A percentile compares a stretch with the other conserved stretches of the same genome.
These are phyloP conservation scores for Tragelaphus strepsiceros DNA, from an alignment of 2,113 vertebrate genomes.

Conservation along the genomic window DNA sequence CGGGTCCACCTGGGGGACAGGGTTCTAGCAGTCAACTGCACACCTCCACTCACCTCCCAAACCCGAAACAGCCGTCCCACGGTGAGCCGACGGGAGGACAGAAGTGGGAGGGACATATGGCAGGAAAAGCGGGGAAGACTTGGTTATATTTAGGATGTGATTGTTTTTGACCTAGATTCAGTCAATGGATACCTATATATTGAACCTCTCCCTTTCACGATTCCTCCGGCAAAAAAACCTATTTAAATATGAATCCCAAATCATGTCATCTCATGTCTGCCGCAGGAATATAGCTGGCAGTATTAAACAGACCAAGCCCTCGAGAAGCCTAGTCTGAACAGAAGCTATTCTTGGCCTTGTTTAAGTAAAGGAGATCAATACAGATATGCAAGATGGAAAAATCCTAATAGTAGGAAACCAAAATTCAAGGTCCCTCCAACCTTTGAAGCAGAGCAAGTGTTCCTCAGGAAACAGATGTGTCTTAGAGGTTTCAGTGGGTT, in stretches of 20 bases:
- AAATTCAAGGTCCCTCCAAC: constrained; percentile 51
- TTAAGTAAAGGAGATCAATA: constrained; percentile 52
- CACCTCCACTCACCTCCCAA: neutral
- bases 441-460: constrained; percentile 32
- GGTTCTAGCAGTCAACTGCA: neutral
- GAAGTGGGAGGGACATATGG: neutral
- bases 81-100: neutral
- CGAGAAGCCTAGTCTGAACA: neutral
- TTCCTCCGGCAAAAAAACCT: constrained; percentile 18
- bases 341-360: constrained; percentile 56
- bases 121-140: neutral
- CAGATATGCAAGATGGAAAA: constrained; percentile 38
- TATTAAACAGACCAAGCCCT: constrained; percentile 66
- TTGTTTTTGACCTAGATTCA: constrained; percentile 13
- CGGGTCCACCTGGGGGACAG: neutral
- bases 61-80: neutral
- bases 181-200: neutral
- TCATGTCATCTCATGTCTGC: constrained; percentile 21
- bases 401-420: constrained; percentile 29
- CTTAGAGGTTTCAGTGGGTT: neutral
- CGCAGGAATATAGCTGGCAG: constrained; percentile 31
- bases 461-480: neutral
- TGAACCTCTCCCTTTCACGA: neutral
- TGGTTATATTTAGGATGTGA: constrained; percentile 23
- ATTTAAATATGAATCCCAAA: constrained; percentile 32